Evolutionary conservation across 2,113 vertebrate genomes (phyloP), one percentile per base, ranked within the genome.

Genomic region (Mus pahari): DNA sequence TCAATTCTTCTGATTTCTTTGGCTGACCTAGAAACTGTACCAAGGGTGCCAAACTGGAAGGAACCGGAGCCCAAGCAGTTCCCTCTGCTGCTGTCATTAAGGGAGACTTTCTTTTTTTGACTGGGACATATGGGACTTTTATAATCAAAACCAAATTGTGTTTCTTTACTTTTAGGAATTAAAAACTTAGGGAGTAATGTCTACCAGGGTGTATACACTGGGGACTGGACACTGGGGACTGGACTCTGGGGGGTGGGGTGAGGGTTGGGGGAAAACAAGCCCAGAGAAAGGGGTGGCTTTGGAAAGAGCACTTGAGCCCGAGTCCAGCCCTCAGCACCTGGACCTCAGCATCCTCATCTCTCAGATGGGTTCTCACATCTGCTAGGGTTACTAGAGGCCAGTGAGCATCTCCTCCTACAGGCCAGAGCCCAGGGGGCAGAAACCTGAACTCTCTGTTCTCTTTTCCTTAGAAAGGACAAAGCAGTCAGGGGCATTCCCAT

Each of bases 381-480:
- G 53, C 62, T 9, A 1, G 60, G 71, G 50, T 84, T 1, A 1
- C 33, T 7, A 1, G 39, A 71, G 53, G 62, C 17, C 42, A 19
- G 0, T 28, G 4, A 5, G 68, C 26, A 53, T 0, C 1, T 3
- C 36, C 33, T 48, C n/a, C 26, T 12, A 58, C 58, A 48, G 77
- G 0, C 42, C 55, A 12, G 14, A 42, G 68, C 70, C 79, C 64
- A 31, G 82, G 4, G 55, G 48, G 28, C 83, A 66, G 73, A 71
- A 55, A 48, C 66, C 82, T 14, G 36, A 86, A 36, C 31, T 10
- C 33, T 16, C 91, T 26, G 4, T 31, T 53, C 68, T 82, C 86
- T 90, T 39, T 92, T 78, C 70, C 73, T 42, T 70, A 64, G 89
- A 95, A 81, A 92, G 93, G 89, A 96, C 84, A 58, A 17, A 68